Base-by-base conservation (phyloP, 2,797 vertebrate genomes). In the Sebastes itinus region DNA sequence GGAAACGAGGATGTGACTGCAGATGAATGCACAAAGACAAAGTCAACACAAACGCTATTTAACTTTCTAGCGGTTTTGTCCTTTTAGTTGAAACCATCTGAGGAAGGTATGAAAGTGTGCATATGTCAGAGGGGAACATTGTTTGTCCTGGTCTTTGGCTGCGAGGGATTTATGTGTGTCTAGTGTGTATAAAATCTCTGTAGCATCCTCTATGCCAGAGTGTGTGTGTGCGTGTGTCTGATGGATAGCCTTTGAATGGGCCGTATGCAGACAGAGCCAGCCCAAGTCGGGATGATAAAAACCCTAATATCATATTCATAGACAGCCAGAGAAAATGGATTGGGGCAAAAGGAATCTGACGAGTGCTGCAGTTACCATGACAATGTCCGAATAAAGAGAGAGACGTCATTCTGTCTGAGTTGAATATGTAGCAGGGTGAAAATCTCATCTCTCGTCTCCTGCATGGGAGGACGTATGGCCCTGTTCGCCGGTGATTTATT, bases 291-390 rank as follows among this genome's bases (percentile, higher is more conserved):
- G 83, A 92, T 91, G 93, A 94, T 94, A 92, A 94, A 95, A 93
- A 88, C 81, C 74, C 81, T 92, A 92, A 94, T 94, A 93, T 93
- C 84, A 92, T 93, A 93, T 95, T 94, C 92, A 92, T 92, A 91
- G 93, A 95, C 91, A 90, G 87, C 81, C 83, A 88, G 86, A 72
- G 86, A 91, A 92, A 93, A 94, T 88, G 89, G 85, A 94, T 92
- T 55, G 85, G 89, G 92, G 90, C 87, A 79, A 93, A 87, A 88
- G 80, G 78, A 91, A 90, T 91, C 86, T 87, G 88, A 93, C 81
- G 83, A 92, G 88, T 28, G 73, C 86, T 84, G 88, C 89, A 76
- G 93, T 94, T 93, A 91, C 94, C 93, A 95, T 95, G 92, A 94
- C 93, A 90, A 94, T 94, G 94, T 92, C 91, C 90, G 80, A 90